Conservation (phyloP, 2,888 invertebrate species). For the Chesias legatella region DNA sequence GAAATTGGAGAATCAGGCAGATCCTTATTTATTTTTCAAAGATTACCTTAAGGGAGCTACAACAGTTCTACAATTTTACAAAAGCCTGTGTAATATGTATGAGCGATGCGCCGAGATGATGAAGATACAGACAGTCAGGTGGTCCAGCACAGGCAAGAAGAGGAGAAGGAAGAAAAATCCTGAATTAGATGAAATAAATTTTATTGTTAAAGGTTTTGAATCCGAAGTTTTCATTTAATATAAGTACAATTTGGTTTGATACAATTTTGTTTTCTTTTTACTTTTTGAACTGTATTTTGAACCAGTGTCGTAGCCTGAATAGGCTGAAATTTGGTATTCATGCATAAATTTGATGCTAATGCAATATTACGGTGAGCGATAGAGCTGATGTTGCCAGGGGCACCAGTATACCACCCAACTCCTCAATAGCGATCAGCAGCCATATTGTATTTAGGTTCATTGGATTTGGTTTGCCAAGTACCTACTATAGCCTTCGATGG, state of each 20-base stretch:
- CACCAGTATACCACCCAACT: too few relatives aligned
- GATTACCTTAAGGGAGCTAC: slow-evolving; percentile 65
- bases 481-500: too few relatives aligned
- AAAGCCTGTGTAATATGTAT: slow-evolving; percentile 50
- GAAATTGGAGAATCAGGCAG: slow-evolving; percentile 79
- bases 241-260: not conserved
- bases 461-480: too few relatives aligned
- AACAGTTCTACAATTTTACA: slow-evolving; percentile 58
- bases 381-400: too few relatives aligned
- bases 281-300: not conserved
- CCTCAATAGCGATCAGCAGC: too few relatives aligned
- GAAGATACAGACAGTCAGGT: slow-evolving; percentile 44
- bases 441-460: too few relatives aligned
- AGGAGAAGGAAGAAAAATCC: slow-evolving; percentile 42
- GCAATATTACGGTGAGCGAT: too few relatives aligned
- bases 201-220: slow-evolving; percentile 66
- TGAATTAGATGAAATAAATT: slow-evolving; percentile 42
- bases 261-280: slow-evolving; percentile 3
- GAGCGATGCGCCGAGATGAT: slow-evolving; percentile 44
- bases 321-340: too few relatives aligned
- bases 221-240: slow-evolving; percentile 55
- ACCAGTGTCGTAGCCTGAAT: too few relatives aligned
- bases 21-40: slow-evolving; percentile 77
- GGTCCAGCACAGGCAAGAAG: slow-evolving; percentile 39
- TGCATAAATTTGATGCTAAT: too few relatives aligned